Percentiles rank a stretch among this genome's conserved stretches.
Evolutionary conservation across 2,113 vertebrate genomes (phyloP).

Genomic region (Gadus chalcogrammus): DNA sequence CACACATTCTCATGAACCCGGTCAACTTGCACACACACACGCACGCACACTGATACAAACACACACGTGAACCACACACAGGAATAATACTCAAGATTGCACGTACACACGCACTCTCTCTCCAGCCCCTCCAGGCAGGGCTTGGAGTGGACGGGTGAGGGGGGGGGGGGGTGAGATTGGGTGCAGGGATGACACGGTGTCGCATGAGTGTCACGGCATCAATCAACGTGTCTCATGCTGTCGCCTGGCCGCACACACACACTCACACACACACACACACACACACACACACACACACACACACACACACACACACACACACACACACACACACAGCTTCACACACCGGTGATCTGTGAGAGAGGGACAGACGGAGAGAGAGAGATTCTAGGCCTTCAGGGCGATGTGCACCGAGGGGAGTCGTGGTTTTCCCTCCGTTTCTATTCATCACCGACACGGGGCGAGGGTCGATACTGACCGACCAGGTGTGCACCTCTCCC

Average conservation of each 20-base stretch:
- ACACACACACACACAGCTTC: conserved; percentile 5
- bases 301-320: conserved; percentile 27
- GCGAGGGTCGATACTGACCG: too few relatives aligned
- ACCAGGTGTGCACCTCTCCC: too few relatives aligned
- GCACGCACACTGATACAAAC: too few relatives aligned
- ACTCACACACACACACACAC: too few relatives aligned
- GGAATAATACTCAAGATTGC: too few relatives aligned
- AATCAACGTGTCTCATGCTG: conserved; percentile 63
- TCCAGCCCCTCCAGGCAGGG: conserved; percentile 4
- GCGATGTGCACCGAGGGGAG: too few relatives aligned
- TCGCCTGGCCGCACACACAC: conserved; percentile 37
- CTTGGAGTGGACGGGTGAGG: conserved; percentile 21
- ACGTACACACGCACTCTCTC: too few relatives aligned
- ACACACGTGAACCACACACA: too few relatives aligned
- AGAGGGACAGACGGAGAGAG: not conserved
- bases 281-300: conserved; percentile 21
- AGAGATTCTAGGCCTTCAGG: not conserved
- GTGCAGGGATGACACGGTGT: conserved; percentile 49
- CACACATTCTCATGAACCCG: not conserved
- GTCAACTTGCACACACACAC: too few relatives aligned
- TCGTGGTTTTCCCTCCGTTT: too few relatives aligned
- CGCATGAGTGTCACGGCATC: conserved; percentile 59
- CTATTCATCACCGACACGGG: too few relatives aligned
- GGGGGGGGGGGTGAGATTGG: conserved; percentile 4
- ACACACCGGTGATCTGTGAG: conserved; percentile 55